Evolutionary conservation across 1,140 invertebrate genomes (phyloP).

Genomic region (Apocrypta bakeri): DNA sequence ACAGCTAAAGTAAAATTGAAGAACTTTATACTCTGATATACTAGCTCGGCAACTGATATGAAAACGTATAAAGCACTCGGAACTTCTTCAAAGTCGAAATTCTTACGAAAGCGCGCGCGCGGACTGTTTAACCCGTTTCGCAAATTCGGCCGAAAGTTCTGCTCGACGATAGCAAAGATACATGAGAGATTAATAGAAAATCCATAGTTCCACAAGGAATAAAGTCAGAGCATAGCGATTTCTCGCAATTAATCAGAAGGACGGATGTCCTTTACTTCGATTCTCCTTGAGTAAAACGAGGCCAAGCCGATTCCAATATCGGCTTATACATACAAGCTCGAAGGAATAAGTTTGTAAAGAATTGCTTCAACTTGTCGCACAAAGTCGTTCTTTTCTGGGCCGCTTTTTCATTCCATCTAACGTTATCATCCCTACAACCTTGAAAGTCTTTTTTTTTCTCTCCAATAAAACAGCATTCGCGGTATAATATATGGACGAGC

Average conservation of each 20-base stretch:
- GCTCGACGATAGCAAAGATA: conserved; percentile 7
- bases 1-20: neutral
- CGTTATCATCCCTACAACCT: neutral
- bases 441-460: neutral
- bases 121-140: neutral
- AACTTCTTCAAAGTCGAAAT: neutral
- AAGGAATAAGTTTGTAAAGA: conserved; percentile 43
- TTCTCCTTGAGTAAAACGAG: conserved; percentile 35
- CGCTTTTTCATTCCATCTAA: conserved; percentile 12
- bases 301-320: conserved; percentile 44
- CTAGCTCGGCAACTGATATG: neutral
- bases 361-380: conserved; percentile 38
- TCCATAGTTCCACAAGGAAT: conserved; percentile 32
- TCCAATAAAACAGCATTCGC: neutral
- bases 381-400: conserved; percentile 12
- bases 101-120: neutral
- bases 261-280: conserved; percentile 21
- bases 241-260: conserved; percentile 39
- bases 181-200: conserved; percentile 37
- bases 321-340: conserved; percentile 6
- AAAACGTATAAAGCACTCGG: neutral
- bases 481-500: neutral
- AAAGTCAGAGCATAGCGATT: conserved; percentile 10
- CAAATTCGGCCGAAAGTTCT: conserved; percentile 9
- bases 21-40: neutral